Base-by-base conservation (phyloP, 2,888 invertebrate genomes). In the Penaeus monodon region DNA sequence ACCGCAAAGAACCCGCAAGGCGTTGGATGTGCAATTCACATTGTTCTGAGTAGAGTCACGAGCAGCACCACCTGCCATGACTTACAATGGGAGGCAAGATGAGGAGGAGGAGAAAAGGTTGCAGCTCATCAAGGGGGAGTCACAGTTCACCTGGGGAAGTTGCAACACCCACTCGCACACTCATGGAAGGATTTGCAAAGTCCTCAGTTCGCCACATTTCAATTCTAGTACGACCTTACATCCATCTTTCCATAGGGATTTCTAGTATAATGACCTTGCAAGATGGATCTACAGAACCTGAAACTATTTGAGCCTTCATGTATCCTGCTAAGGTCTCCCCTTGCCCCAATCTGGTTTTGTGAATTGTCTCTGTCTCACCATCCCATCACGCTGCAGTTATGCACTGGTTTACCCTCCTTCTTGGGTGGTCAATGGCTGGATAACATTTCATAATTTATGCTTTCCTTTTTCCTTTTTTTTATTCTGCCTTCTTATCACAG, bases 401-500 rank as follows among this genome's bases (percentile, higher is more conserved):
- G 44, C 44, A 44, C 44, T 44, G 44, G 44, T 44, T 44, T 44
- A 44, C 44, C 44, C 44, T 44, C 44, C 44, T 44, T 44, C 44
- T 44, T 44, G 44, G 44, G 10, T 44, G 44, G 44, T 44, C 44
- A 44, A 44, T 44, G 44, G 44, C 44, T 44, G 44, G 44, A 44
- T 44, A 44, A 10, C 44, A 44, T 44, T 44, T 44, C 44, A 6
- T 44, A 10, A 44, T 44, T 44, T 44, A 44, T 44, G 44, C 44
- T 57, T n/a, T 80, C n/a, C 27, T 83, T 70, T 22, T 63, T 78
- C 80, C 70, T 85, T 65, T 73, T 73, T 80, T 38, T 68, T 65
- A 73, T 85, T 85, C 80, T 85, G 85, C 86, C 86, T 44, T 86
- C 86, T 44, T 86, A 86, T 86, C 86, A 86, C 86, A 86, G 86